Evolutionary conservation across 1,140 invertebrate species (phyloP), one percentile per base, ranked within the genome.

Genomic region (Drosophila persimilis): DNA sequence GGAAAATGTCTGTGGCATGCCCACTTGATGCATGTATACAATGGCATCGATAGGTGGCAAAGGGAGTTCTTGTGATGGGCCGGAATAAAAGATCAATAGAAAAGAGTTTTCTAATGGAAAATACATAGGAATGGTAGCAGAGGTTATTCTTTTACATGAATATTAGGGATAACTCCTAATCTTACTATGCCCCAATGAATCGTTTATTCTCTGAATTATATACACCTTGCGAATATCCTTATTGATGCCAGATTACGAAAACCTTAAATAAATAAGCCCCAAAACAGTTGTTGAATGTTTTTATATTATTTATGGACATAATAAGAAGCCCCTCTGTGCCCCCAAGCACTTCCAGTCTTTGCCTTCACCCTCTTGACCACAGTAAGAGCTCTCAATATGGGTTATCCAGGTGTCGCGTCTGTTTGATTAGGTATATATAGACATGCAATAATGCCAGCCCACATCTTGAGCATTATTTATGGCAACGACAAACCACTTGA

Each of bases 401-500:
- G 35, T 35, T 44, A 17, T 29, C 22, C 44, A 72, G 67, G 66
- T 62, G 50, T 51, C 44, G 43, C 29, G 63, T 47, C 15, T 29
- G 35, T 39, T 73, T 73, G 58, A 73, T 64, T 73, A 47, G 59
- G 13, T 31, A 15, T 31, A 50, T 43, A 63, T 41, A 62, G 61
- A 46, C 41, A 41, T 45, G 61, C 48, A 9, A 35, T 35, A 15
- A 13, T 48, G 39, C n/a, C 11, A 24, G 7, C 35, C 24, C 57
- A 35, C 45, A 46, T 41, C 45, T 47, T 17, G 51, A 50, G 67
- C 31, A 39, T 62, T 72, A 73, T 72, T 73, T 45, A 72, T 73
- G 51, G 67, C 44, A 29, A 26, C 45, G 45, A 44, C 41, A 26
- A 50, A 47, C 56, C 60, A 57, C 67, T 77, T 64, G 35, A 71